Evolutionary conservation across 2,888 invertebrate genomes (phyloP).

Genomic region (Tanytarsus gracilentus): DNA sequence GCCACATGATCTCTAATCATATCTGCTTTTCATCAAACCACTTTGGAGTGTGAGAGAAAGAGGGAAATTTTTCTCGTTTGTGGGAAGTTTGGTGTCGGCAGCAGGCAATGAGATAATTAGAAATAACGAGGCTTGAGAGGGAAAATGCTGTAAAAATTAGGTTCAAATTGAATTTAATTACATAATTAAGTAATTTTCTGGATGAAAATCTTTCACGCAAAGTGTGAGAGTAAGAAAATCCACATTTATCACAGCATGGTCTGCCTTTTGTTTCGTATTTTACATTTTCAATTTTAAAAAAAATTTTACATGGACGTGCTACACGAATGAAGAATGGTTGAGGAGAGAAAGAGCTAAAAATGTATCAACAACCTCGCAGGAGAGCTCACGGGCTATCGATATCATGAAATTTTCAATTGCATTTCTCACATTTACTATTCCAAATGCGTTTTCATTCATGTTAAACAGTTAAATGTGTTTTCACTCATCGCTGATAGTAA

Average conservation of each 20-base stretch:
- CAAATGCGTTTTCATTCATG: neutral
- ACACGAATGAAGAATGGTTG: neutral
- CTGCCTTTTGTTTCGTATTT: neutral
- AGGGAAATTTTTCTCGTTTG: neutral
- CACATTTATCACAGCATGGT: neutral
- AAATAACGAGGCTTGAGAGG: neutral
- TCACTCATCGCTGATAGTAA: too few relatives aligned
- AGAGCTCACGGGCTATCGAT: neutral
- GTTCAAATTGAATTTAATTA: conserved; percentile 21
- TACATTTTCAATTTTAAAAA: neutral
- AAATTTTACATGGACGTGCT: too few relatives aligned
- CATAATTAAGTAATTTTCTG: conserved; percentile 18
- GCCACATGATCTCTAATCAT: neutral
- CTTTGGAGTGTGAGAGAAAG: neutral
- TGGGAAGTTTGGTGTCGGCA: neutral
- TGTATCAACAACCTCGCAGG: too few relatives aligned
- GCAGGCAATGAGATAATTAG: conserved; percentile 6
- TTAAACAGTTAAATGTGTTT: neutral
- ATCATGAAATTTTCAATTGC: neutral
- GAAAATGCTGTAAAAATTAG: conserved; percentile 9
- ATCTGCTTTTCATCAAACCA: conserved; percentile 7
- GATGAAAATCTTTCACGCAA: neutral
- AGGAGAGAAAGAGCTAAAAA: neutral
- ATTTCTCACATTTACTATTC: conserved; percentile 1
- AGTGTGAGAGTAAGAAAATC: neutral